Evolutionary conservation across 2,888 invertebrate genomes (phyloP).

Genomic region (Asteroscopus sphinx): DNA sequence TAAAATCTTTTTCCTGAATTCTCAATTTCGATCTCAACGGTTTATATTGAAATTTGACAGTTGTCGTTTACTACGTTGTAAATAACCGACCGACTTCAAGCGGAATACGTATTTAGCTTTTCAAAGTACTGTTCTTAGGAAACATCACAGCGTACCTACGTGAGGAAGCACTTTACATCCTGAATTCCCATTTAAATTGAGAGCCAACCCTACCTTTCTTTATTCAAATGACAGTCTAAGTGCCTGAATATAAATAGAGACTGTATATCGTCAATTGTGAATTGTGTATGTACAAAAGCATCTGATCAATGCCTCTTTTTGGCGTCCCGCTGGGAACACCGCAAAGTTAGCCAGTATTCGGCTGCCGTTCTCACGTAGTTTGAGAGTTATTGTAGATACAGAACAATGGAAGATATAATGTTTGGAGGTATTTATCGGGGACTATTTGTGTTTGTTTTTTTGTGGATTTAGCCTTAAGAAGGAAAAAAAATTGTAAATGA

Average conservation of each 20-base stretch:
- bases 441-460: conserved; percentile 31
- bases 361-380: conserved; percentile 48
- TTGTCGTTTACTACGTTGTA: no score
- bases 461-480: conserved; percentile 1
- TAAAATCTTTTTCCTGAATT: no score
- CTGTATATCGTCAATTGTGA: conserved; percentile 51
- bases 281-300: conserved; percentile 57
- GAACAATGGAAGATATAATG: conserved; percentile 43
- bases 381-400: conserved; percentile 32
- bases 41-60: no score
- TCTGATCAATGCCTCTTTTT: conserved; percentile 58
- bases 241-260: conserved; percentile 41
- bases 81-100: no score
- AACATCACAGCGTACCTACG: no score
- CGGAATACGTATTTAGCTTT: no score
- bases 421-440: conserved; percentile 31
- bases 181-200: background rate
- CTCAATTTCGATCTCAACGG: no score
- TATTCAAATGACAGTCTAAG: conserved; percentile 52
- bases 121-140: no score
- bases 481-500: background rate
- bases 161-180: background rate
- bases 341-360: conserved; percentile 55
- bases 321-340: conserved; percentile 42
- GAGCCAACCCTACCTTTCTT: conserved; percentile 43